These are phyloP conservation scores for Oxygymnocypris stewartii DNA, from an alignment of 2,113 vertebrate species.

Conservation along the genomic window DNA sequence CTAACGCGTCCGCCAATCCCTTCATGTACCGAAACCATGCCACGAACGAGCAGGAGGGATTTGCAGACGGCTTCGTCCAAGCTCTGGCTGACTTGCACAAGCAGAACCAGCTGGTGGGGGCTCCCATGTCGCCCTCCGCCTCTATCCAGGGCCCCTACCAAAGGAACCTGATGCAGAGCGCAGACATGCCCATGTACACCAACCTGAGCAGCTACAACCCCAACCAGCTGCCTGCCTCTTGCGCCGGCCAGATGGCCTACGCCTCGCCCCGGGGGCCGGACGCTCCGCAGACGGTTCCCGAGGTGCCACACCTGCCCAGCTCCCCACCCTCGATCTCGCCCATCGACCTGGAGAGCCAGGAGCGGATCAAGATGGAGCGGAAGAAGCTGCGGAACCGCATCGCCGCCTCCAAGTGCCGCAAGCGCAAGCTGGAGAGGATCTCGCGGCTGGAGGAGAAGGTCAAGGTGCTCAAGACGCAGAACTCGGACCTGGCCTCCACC, in stretches of 20 bases:
- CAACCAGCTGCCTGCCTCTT: conserved; percentile 61
- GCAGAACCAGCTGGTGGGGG: conserved; percentile 76
- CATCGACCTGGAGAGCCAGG: conserved; percentile 77
- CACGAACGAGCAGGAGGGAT: conserved; percentile 77
- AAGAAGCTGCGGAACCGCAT: conserved; percentile 80
- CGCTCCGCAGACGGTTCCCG: conserved; percentile 76
- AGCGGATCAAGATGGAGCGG: conserved; percentile 78
- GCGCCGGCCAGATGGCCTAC: conserved; percentile 51
- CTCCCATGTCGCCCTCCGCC: conserved; percentile 65
- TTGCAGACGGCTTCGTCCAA: conserved; percentile 77
- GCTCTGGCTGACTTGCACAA: conserved; percentile 78
- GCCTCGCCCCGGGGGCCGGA: conserved; percentile 61
- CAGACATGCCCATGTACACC: conserved; percentile 74
- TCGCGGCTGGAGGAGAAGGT: conserved; percentile 80
- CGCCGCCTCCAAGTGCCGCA: conserved; percentile 80
- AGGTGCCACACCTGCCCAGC: conserved; percentile 63
- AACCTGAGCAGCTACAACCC: conserved; percentile 73
- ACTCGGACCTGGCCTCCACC: conserved; percentile 78
- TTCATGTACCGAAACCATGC: conserved; percentile 73
- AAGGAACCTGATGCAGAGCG: conserved; percentile 58
- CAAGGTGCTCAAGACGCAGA: conserved; percentile 78
- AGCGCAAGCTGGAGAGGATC: conserved; percentile 79
- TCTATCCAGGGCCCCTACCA: conserved; percentile 61
- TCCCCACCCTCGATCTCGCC: conserved; percentile 75
- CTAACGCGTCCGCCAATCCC: conserved; percentile 54